Evolutionary conservation across 2,888 invertebrate genomes (phyloP).

Genomic region (Oscheius sp.): DNA sequence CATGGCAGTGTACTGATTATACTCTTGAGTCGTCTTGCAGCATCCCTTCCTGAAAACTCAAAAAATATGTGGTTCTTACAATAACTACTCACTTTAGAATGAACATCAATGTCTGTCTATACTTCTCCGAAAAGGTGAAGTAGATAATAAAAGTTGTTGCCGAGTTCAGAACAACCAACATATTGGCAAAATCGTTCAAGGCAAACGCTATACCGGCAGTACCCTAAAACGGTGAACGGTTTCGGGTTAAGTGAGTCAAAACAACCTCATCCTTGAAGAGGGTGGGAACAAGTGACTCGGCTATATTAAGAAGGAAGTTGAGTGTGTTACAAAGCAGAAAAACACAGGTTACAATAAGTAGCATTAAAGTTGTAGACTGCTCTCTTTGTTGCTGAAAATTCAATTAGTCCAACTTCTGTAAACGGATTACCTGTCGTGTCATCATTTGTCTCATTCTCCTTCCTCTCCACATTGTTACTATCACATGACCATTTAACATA

Average conservation of each 20-base stretch:
- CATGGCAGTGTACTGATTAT: slow-evolving; percentile 59
- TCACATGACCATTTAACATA: slow-evolving; percentile 65
- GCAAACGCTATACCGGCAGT: slow-evolving; percentile 63
- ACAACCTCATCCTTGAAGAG: slow-evolving; percentile 54
- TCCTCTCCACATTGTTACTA: slow-evolving; percentile 62
- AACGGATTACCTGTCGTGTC: slow-evolving; percentile 61
- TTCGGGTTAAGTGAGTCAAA: neutral
- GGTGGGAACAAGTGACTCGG: slow-evolving; percentile 65
- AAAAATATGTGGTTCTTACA: neutral
- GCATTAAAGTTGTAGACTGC: slow-evolving; percentile 70
- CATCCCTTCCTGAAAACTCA: slow-evolving; percentile 56
- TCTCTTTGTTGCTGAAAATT: slow-evolving; percentile 67
- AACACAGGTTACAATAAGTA: slow-evolving; percentile 68
- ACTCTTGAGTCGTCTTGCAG: slow-evolving; percentile 56
- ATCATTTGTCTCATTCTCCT: slow-evolving; percentile 61
- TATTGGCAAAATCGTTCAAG: slow-evolving; percentile 68
- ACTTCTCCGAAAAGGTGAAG: slow-evolving; percentile 68
- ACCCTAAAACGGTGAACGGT: slow-evolving; percentile 35
- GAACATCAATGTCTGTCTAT: slow-evolving; percentile 61
- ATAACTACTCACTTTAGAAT: slow-evolving; percentile 53
- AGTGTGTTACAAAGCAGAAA: slow-evolving; percentile 70
- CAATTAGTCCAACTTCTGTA: neutral
- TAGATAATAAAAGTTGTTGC: slow-evolving; percentile 71
- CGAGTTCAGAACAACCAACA: slow-evolving; percentile 70
- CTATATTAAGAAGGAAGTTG: slow-evolving; percentile 67